Percentiles rank a stretch among this genome's conserved stretches.
phyloP scores from a whole-genome alignment of 2,113 vertebrate species.

The Lasiurus borealis region DNA sequence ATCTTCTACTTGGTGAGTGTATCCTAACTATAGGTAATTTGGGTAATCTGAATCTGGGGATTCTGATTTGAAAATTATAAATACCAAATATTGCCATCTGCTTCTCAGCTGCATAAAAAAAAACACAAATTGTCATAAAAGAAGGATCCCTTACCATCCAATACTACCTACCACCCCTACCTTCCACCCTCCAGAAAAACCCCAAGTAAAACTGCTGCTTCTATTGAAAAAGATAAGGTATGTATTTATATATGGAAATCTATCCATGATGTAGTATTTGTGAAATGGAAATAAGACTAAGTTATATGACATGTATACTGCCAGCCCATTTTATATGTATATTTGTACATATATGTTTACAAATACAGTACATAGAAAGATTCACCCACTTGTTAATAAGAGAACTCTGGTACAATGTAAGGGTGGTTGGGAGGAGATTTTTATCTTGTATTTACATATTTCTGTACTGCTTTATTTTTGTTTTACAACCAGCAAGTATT shows the following conservation, averaged over 20 bases:
- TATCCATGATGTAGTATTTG: not conserved
- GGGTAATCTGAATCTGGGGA: not conserved
- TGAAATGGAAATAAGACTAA: not conserved
- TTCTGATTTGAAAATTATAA: slow-evolving; percentile 18
- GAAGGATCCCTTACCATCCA: not conserved
- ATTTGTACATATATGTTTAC: not conserved
- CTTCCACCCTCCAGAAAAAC: not conserved
- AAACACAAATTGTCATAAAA: not conserved
- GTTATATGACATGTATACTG: not conserved
- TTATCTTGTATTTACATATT: not conserved
- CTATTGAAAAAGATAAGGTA: not conserved
- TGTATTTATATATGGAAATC: not conserved
- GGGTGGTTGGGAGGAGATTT: not conserved
- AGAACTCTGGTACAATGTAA: not conserved
- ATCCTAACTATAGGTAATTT: not conserved
- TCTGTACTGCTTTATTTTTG: not conserved
- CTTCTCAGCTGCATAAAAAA: not conserved
- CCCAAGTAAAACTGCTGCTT: not conserved
- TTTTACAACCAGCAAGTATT: not conserved
- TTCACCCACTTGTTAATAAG: not conserved
- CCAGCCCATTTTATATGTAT: not conserved
- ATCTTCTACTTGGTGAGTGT: not conserved
- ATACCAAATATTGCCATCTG: not conserved
- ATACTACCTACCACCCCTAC: not conserved
- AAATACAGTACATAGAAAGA: not conserved